Evolutionary conservation across 2,888 invertebrate genomes (phyloP).

Genomic region (Yponomeuta cagnagella): DNA sequence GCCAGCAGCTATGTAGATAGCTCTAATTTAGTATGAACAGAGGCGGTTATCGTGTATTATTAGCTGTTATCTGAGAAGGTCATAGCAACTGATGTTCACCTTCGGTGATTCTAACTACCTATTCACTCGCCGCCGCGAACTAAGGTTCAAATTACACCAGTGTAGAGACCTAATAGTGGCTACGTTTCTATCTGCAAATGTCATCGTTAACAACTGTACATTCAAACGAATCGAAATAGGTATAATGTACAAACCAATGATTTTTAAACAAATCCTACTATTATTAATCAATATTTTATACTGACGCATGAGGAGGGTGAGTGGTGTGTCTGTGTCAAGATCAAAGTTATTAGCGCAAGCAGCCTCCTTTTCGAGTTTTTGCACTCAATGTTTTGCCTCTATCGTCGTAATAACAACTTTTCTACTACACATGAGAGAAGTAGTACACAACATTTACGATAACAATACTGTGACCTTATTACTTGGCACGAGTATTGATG

Average conservation of each 20-base stretch:
- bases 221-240: background rate
- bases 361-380: background rate
- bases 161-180: background rate
- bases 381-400: background rate
- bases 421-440: background rate
- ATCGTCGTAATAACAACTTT: background rate
- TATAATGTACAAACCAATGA: background rate
- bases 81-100: slow-evolving; percentile 37
- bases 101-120: slow-evolving; percentile 23
- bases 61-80: slow-evolving; percentile 45
- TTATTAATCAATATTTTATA: background rate
- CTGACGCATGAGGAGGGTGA: background rate
- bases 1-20: background rate
- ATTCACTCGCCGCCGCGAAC: background rate
- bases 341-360: background rate
- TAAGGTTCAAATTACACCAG: slow-evolving; percentile 5
- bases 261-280: background rate
- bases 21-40: slow-evolving; percentile 7
- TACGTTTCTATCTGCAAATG: background rate
- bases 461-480: slow-evolving; percentile 1
- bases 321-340: background rate
- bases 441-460: slow-evolving; percentile 1
- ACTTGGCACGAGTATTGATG: background rate
- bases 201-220: background rate
- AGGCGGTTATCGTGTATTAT: slow-evolving; percentile 32